Conservation (phyloP, 2,797 vertebrate genomes). For the Remorina albescens region DNA sequence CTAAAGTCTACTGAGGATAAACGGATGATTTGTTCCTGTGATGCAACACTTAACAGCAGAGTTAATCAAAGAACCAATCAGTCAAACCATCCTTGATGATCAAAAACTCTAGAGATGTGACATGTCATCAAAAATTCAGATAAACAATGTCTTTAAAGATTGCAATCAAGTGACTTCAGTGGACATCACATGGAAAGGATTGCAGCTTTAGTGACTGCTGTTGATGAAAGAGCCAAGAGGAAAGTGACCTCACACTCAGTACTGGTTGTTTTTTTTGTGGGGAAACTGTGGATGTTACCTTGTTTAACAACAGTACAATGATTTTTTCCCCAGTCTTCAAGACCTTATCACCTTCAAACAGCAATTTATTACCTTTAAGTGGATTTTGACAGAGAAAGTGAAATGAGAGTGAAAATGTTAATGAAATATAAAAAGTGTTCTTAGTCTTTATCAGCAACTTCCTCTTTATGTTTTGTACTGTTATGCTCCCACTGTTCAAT, state of each 20-base stretch:
- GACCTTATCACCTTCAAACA: background rate
- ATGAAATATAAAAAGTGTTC: too few species aligned
- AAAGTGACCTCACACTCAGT: too few species aligned
- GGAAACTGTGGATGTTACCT: background rate
- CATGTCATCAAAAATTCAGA: conserved; percentile 25
- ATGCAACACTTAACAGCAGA: conserved; percentile 8
- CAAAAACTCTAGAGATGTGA: conserved; percentile 18
- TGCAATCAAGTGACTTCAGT: conserved; percentile 30
- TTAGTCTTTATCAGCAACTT: too few species aligned
- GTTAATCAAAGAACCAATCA: conserved; percentile 42
- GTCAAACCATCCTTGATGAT: conserved; percentile 28
- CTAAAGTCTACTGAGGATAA: conserved; percentile 9
- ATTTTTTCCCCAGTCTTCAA: too few species aligned
- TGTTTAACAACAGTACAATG: background rate
- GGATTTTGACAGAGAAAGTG: background rate
- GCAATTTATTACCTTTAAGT: background rate
- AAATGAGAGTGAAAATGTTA: background rate
- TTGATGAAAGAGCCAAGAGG: too few species aligned
- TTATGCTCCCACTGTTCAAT: background rate
- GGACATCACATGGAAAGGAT: background rate
- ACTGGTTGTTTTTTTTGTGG: background rate
- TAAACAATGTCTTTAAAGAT: conserved; percentile 27
- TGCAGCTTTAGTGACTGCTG: conserved; percentile 5
- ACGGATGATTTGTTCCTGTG: conserved; percentile 15
- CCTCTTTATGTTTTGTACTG: background rate